Conservation (phyloP, 2,113 vertebrate genomes). For the Podarcis cretensis region DNA sequence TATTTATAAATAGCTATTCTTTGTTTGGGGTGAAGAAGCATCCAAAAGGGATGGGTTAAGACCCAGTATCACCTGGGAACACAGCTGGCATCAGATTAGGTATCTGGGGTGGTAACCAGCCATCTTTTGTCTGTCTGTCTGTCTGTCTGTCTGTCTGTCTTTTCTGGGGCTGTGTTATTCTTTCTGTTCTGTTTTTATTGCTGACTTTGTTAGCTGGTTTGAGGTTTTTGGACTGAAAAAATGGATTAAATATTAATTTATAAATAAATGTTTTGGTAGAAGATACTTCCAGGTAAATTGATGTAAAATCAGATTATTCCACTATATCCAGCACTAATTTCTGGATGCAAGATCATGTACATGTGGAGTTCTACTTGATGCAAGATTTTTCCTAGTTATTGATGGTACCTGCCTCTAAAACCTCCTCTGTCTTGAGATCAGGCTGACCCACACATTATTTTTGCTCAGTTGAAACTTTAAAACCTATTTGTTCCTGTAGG, state of each 20-base stretch:
- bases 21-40: too few species aligned
- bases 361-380: neutral
- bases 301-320: neutral
- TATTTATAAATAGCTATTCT: neutral
- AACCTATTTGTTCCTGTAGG: too few species aligned
- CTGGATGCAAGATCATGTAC: neutral
- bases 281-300: neutral
- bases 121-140: neutral
- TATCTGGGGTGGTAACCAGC: too few species aligned
- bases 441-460: too few species aligned
- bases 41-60: too few species aligned
- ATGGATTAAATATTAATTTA: neutral
- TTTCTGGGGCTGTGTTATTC: neutral
- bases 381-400: neutral
- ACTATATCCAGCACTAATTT: neutral
- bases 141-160: neutral
- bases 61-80: too few species aligned
- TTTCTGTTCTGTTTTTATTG: neutral
- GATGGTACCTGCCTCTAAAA: too few species aligned
- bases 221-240: neutral
- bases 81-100: too few species aligned
- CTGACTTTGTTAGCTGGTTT: neutral
- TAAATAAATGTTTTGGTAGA: neutral
- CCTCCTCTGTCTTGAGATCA: too few species aligned
- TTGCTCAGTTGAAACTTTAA: too few species aligned